phyloP scores from a whole-genome alignment of 2,113 vertebrate genomes.

The Mus pahari region DNA sequence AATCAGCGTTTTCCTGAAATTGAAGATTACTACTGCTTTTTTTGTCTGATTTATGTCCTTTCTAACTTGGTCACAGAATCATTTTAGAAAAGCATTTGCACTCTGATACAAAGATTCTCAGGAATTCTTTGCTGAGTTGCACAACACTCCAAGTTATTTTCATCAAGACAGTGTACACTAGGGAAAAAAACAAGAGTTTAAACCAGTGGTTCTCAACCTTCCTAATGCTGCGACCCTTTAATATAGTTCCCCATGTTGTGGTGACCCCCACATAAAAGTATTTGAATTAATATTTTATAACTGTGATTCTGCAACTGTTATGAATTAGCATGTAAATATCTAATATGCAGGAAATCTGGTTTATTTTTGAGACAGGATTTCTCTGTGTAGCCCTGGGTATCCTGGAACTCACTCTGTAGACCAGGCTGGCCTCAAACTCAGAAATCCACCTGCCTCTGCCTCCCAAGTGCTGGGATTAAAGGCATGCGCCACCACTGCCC shows the following conservation, averaged over 20 bases:
- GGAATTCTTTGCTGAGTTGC: background rate
- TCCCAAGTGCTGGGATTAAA: no score
- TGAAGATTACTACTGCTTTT: conserved; percentile 1
- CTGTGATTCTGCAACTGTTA: background rate
- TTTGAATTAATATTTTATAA: background rate
- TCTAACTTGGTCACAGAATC: background rate
- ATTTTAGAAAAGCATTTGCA: conserved; percentile 52
- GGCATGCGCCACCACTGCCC: no score
- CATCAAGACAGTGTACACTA: conserved; percentile 16
- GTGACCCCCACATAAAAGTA: background rate
- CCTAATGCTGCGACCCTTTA: background rate
- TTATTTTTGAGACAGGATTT: no score
- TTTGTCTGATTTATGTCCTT: conserved; percentile 22
- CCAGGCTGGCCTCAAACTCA: no score
- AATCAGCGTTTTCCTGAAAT: background rate
- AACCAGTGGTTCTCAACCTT: background rate
- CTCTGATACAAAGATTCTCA: conserved; percentile 25
- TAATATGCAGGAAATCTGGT: background rate
- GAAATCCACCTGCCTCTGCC: no score
- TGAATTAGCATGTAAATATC: background rate
- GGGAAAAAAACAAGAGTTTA: background rate
- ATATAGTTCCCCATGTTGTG: background rate
- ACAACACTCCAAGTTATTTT: conserved; percentile 34
- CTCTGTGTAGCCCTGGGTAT: no score
- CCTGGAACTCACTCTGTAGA: no score